Conservation (phyloP, 1,140 invertebrate genomes). For the Dendroctonus valens region DNA sequence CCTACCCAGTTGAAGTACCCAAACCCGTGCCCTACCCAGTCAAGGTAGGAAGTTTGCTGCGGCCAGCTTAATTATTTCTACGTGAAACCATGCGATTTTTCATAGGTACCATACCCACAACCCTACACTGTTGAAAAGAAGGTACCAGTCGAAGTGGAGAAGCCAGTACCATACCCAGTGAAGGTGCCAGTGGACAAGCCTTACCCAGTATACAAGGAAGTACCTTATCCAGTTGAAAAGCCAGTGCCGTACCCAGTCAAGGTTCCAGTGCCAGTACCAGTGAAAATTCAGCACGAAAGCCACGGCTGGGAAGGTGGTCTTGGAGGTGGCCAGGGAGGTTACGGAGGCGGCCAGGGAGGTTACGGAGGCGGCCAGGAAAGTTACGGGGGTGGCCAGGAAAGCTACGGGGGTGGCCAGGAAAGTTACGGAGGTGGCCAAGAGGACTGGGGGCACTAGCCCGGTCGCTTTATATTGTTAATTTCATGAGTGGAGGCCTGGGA, state of each 20-base stretch:
- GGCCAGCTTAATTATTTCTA: background rate
- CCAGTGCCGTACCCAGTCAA: slow-evolving; percentile 71
- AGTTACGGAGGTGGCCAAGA: slow-evolving; percentile 14
- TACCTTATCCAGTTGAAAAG: slow-evolving; percentile 70
- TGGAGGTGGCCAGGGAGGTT: slow-evolving; percentile 19
- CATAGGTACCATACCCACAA: slow-evolving; percentile 65
- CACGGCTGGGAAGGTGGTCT: slow-evolving; percentile 24
- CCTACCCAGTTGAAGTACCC: slow-evolving; percentile 74
- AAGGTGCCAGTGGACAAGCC: slow-evolving; percentile 78
- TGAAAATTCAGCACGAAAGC: slow-evolving; percentile 50
- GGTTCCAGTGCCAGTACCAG: slow-evolving; percentile 58
- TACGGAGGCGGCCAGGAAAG: slow-evolving; percentile 19
- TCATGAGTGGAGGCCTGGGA: too few species aligned
- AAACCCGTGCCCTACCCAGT: slow-evolving; percentile 74
- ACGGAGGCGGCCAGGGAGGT: slow-evolving; percentile 21
- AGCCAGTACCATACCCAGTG: slow-evolving; percentile 71
- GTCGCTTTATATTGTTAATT: background rate
- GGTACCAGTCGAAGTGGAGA: slow-evolving; percentile 64
- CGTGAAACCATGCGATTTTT: background rate
- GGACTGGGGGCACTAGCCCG: slow-evolving; percentile 25
- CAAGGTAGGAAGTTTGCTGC: slow-evolving; percentile 52
- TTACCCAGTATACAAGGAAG: slow-evolving; percentile 71
- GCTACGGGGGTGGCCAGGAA: too few species aligned
- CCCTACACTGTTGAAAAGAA: slow-evolving; percentile 76
- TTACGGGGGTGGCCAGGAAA: slow-evolving; percentile 19